Conservation (phyloP, 2,888 invertebrate genomes). For the Polymixis flavicincta region DNA sequence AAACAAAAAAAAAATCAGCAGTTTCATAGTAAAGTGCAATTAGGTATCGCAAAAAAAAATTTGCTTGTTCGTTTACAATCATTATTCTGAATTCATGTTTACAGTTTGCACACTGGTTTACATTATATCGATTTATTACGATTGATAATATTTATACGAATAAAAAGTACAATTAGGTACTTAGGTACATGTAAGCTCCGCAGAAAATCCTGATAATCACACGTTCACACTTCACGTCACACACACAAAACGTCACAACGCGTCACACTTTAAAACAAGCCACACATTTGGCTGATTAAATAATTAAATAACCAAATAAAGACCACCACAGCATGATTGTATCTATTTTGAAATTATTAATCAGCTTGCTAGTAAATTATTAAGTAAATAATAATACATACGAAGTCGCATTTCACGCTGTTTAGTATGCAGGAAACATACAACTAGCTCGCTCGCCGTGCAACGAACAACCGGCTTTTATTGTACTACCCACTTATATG, state of each 20-base stretch:
- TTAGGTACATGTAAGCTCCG: not conserved
- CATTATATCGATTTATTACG: too few species aligned
- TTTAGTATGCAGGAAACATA: slow-evolving; percentile 65
- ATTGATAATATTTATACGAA: not conserved
- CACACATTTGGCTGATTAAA: slow-evolving; percentile 24
- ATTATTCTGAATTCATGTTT: too few species aligned
- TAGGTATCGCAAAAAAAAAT: too few species aligned
- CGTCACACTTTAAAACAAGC: slow-evolving; percentile 1
- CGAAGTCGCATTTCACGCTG: slow-evolving; percentile 58
- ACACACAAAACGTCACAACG: not conserved
- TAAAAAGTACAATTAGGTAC: not conserved
- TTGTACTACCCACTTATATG: slow-evolving; percentile 64
- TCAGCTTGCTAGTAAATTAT: slow-evolving; percentile 48
- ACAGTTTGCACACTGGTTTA: too few species aligned
- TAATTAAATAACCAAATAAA: slow-evolving; percentile 41
- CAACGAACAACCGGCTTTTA: slow-evolving; percentile 62
- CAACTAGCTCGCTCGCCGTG: slow-evolving; percentile 43
- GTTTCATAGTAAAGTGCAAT: too few species aligned
- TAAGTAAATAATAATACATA: slow-evolving; percentile 44
- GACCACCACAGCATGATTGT: slow-evolving; percentile 9
- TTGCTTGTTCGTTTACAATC: too few species aligned
- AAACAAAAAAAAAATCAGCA: too few species aligned
- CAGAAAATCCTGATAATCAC: not conserved
- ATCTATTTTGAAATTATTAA: slow-evolving; percentile 53
- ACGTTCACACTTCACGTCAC: not conserved